Evolutionary conservation across 2,797 vertebrate species (phyloP), one percentile per base, ranked within the genome.

Genomic region (Iguana delicatissima): DNA sequence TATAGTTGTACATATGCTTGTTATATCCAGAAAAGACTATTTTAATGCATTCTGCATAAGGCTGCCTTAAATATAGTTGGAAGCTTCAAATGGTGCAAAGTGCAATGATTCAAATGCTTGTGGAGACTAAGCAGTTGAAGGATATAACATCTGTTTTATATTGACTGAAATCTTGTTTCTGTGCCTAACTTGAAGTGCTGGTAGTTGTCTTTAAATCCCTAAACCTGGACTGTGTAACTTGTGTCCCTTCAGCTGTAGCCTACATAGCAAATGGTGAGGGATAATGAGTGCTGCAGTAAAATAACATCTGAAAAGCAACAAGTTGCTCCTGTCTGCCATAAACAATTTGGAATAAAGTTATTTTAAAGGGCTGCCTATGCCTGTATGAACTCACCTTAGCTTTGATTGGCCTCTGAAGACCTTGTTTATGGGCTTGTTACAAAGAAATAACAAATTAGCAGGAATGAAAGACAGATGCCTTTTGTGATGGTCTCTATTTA

Each of bases 71-170:
- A 84, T 26, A 84, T 50, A 69, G 22, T 32, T 67, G 82, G 82
- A 64, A 84, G 38, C 57, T 84, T 84, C 82, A 64, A 62, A 59
- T 69, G 62, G 83, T 69, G 62, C 42, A 84, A 38, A 84, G 46
- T 69, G 26, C 38, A 69, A 38, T 32, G 46, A 46, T 32, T 9
- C 46, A 42, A 42, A 84, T 84, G 14, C 42, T 69, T 84, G 32
- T 50, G 83, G 64, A 6, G 46, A 32, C 16, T 16, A 84, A 84
- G 67, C 32, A 46, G 50, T 84, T 67, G 32, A 69, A 84, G 62
- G 38, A 52, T 46, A 46, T 74, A 84, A 69, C 42, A 50, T 42
- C 59, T 84, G 64, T 84, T 84, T 84, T 67, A 74, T 55, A 55
- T 85, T 69, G 72, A 64, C 69, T 74, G 67, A 9, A 22, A 52